A percentile compares a stretch with the other conserved stretches of the same genome.
These are phyloP conservation scores for Caerostris extrusa DNA, from an alignment of 1,140 invertebrate genomes.

Conservation along the genomic window DNA sequence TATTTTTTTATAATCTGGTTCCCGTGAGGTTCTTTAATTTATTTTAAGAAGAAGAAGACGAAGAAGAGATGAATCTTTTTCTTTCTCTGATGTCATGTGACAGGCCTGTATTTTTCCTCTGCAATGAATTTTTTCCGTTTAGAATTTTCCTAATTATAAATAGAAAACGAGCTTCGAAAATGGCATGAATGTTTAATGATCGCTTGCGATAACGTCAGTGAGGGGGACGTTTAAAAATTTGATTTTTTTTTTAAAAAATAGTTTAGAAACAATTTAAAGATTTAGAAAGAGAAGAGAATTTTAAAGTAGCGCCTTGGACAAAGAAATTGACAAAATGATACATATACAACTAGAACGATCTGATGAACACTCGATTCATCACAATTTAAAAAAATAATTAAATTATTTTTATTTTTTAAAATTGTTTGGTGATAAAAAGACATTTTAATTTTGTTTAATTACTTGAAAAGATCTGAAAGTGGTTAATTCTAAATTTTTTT, in stretches of 20 bases:
- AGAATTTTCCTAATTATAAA: conserved; percentile 6
- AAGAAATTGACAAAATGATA: neutral
- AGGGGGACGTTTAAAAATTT: neutral
- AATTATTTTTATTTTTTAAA: no score
- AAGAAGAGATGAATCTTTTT: conserved; percentile 23
- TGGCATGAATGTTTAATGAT: neutral
- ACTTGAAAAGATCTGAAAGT: no score
- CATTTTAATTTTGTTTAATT: no score
- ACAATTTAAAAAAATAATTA: no score
- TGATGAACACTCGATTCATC: no score
- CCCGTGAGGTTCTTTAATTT: conserved; percentile 5
- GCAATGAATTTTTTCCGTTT: neutral
- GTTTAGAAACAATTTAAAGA: neutral
- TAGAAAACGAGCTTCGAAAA: neutral
- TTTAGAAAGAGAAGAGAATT: neutral
- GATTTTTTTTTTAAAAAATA: neutral
- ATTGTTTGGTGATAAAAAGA: no score
- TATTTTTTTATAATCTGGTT: neutral
- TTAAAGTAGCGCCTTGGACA: neutral
- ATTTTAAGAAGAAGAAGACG: conserved; percentile 5
- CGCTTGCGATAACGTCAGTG: neutral
- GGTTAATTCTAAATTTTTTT: no score
- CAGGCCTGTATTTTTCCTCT: neutral
- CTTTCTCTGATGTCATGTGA: neutral
- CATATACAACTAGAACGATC: no score